Evolutionary conservation across 2,888 invertebrate species (phyloP).

Genomic region (Mesorhabditis belari): DNA sequence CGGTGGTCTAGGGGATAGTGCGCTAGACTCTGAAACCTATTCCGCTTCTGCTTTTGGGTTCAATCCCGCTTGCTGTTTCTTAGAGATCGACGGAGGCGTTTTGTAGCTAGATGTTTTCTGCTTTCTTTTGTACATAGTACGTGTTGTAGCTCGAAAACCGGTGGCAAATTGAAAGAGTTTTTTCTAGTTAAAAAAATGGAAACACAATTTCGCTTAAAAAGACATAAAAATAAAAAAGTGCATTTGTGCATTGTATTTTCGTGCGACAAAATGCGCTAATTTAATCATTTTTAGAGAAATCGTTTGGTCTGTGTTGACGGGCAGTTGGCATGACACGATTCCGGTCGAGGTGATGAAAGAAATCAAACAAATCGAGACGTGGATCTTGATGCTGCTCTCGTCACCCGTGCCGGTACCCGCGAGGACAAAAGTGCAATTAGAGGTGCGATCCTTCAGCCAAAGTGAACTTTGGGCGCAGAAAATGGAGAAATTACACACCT

Average conservation of each 20-base stretch:
- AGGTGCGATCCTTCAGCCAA: slow-evolving; percentile 22
- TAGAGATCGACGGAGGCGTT: too few relatives aligned
- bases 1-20: too few relatives aligned
- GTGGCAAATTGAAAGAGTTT: not conserved
- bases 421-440: slow-evolving; percentile 72
- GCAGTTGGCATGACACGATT: slow-evolving; percentile 52
- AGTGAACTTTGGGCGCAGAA: not conserved
- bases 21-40: too few relatives aligned
- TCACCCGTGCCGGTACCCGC: slow-evolving; percentile 97
- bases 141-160: too few relatives aligned
- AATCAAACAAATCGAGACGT: slow-evolving; percentile 94
- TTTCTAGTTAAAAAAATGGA: slow-evolving; percentile 1
- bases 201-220: not conserved
- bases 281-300: slow-evolving; percentile 67
- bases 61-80: too few relatives aligned
- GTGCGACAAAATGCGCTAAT: not conserved
- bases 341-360: slow-evolving; percentile 86
- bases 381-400: slow-evolving; percentile 89
- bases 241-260: too few relatives aligned
- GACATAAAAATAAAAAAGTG: not conserved
- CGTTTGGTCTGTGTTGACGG: slow-evolving; percentile 87
- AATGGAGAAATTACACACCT: not conserved
- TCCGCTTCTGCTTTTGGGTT: too few relatives aligned
- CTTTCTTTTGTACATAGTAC: too few relatives aligned
- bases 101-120: too few relatives aligned